These are phyloP conservation scores for Elysia chlorotica DNA, from an alignment of 1,140 invertebrate genomes.

Conservation along the genomic window DNA sequence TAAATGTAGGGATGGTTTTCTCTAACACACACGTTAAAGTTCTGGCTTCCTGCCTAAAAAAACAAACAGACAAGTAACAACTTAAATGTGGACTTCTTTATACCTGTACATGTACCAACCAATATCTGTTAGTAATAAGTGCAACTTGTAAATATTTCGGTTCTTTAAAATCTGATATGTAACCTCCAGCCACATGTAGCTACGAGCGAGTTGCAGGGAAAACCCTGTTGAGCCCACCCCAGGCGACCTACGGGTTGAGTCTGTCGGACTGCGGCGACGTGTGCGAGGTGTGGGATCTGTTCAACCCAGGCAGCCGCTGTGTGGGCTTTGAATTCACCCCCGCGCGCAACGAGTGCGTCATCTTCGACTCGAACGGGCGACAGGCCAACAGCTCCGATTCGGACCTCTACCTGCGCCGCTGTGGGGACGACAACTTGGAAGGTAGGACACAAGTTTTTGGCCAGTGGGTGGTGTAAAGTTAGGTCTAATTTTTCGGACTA, in stretches of 20 bases:
- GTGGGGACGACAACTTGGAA: not conserved
- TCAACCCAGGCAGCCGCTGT: not conserved
- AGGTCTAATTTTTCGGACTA: too few relatives aligned
- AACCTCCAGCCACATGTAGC: not conserved
- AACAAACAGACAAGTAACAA: too few relatives aligned
- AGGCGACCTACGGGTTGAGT: not conserved
- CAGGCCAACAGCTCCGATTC: not conserved
- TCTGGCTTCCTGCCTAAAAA: too few relatives aligned
- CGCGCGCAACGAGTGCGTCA: not conserved
- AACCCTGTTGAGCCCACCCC: not conserved
- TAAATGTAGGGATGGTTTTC: too few relatives aligned
- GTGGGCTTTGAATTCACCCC: not conserved
- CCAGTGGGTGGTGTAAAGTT: too few relatives aligned
- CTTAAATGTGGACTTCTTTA: too few relatives aligned
- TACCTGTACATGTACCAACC: too few relatives aligned
- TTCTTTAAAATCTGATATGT: too few relatives aligned
- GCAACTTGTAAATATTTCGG: too few relatives aligned
- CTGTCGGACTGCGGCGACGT: not conserved
- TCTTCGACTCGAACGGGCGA: not conserved
- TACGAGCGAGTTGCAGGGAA: not conserved
- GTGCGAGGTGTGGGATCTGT: not conserved
- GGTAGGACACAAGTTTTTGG: too few relatives aligned
- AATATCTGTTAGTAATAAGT: too few relatives aligned
- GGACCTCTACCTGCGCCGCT: not conserved
- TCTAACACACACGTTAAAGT: too few relatives aligned